Conservation (phyloP, 2,113 vertebrate genomes). For the Tragelaphus buxtoni region DNA sequence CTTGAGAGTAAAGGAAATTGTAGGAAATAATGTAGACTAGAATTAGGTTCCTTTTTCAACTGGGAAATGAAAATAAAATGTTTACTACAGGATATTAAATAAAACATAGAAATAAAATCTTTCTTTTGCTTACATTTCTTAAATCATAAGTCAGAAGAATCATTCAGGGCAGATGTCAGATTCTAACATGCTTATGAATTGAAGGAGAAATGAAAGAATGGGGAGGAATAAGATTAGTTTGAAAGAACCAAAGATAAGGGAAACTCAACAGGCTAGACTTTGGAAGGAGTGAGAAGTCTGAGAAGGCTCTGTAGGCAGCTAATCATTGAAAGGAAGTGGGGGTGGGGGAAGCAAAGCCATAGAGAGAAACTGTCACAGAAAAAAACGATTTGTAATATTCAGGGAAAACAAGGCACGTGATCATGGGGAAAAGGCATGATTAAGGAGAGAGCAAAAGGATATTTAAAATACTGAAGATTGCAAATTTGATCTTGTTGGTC, state of each 20-base stretch:
- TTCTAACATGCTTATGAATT: neutral
- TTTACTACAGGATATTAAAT: neutral
- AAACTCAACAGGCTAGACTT: neutral
- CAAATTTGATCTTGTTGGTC: neutral
- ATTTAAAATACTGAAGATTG: neutral
- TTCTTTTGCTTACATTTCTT: conserved; percentile 14
- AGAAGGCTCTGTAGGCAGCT: conserved; percentile 14
- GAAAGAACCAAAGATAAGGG: conserved; percentile 1
- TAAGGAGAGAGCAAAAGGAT: conserved; percentile 2
- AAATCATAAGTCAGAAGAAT: conserved; percentile 29
- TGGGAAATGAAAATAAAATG: conserved; percentile 26
- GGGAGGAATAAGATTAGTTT: neutral
- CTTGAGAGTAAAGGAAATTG: neutral
- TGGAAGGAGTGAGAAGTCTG: neutral
- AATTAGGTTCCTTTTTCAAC: neutral
- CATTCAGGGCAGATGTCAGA: neutral
- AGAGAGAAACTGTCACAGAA: neutral
- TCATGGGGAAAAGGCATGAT: neutral
- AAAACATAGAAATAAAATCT: neutral
- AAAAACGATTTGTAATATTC: neutral
- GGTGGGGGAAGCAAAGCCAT: neutral
- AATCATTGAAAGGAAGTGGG: conserved; percentile 11
- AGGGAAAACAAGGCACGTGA: neutral
- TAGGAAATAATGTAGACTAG: neutral
- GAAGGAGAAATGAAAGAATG: neutral